Percentiles rank a stretch among this genome's conserved stretches.
phyloP scores from a whole-genome alignment of 2,113 vertebrate genomes.

The Loxodonta africana region DNA sequence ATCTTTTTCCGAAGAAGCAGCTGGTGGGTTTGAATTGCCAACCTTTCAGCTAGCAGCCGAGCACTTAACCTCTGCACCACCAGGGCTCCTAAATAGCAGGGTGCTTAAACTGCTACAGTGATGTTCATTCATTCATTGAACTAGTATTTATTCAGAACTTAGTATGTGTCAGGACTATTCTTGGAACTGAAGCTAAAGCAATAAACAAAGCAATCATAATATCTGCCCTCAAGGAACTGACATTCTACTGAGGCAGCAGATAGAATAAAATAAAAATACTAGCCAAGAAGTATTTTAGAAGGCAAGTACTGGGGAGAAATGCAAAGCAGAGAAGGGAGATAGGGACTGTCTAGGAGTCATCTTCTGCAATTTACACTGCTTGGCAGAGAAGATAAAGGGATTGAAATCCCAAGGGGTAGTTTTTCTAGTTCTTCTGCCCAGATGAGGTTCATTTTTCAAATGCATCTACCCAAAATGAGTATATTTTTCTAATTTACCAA shows the following conservation, averaged over 20 bases:
- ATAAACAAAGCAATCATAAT: background rate
- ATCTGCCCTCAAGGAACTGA: background rate
- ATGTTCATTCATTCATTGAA: background rate
- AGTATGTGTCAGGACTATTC: background rate
- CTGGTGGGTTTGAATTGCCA: background rate
- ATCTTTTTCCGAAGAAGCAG: background rate
- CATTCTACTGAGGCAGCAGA: background rate
- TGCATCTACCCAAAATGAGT: background rate
- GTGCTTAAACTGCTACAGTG: background rate
- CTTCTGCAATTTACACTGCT: background rate
- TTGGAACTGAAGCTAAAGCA: background rate
- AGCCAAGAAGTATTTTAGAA: background rate
- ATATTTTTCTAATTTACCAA: slow-evolving; percentile 18
- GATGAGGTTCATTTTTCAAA: slow-evolving; percentile 34
- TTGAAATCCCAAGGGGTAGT: background rate
- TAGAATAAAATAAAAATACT: background rate
- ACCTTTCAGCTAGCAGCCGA: background rate
- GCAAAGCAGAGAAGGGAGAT: background rate
- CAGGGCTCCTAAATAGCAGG: background rate
- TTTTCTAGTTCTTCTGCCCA: slow-evolving; percentile 40
- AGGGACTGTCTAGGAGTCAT: background rate
- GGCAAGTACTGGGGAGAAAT: background rate
- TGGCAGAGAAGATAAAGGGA: background rate
- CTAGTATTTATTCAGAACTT: background rate
- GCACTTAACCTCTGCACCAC: background rate